Percentiles rank a stretch among this genome's conserved stretches.
These are phyloP conservation scores for Grammomys dolichurus DNA, from an alignment of 2,113 vertebrate genomes.

Conservation along the genomic window DNA sequence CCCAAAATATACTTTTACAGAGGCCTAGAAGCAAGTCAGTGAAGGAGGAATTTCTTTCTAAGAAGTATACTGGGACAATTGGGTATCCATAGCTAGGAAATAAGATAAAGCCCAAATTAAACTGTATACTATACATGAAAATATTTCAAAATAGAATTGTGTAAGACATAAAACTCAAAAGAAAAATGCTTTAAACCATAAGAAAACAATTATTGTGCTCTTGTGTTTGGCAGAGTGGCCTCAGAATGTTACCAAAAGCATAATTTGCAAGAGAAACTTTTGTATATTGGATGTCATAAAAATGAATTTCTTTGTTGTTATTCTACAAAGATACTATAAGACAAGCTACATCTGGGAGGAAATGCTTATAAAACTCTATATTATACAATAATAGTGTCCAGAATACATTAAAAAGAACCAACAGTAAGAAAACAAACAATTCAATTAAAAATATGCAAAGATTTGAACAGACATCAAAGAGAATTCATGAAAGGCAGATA, in stretches of 20 bases:
- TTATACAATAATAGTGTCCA: not conserved
- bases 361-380: not conserved
- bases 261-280: not conserved
- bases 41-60: not conserved
- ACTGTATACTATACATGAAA: not conserved
- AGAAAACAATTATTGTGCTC: not conserved
- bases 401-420: not conserved
- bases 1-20: not conserved
- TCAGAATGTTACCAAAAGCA: not conserved
- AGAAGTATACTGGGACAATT: not conserved
- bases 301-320: not conserved
- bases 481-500: not conserved
- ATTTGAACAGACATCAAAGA: not conserved
- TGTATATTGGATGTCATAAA: not conserved
- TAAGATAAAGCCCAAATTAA: not conserved
- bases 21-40: not conserved
- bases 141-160: not conserved
- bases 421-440: not conserved
- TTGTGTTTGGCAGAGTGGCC: not conserved
- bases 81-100: not conserved
- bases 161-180: not conserved
- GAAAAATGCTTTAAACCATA: not conserved
- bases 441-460: not conserved
- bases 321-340: not conserved
- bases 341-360: not conserved